phyloP scores from a whole-genome alignment of 2,113 vertebrate species.

The Dromas ardeola region DNA sequence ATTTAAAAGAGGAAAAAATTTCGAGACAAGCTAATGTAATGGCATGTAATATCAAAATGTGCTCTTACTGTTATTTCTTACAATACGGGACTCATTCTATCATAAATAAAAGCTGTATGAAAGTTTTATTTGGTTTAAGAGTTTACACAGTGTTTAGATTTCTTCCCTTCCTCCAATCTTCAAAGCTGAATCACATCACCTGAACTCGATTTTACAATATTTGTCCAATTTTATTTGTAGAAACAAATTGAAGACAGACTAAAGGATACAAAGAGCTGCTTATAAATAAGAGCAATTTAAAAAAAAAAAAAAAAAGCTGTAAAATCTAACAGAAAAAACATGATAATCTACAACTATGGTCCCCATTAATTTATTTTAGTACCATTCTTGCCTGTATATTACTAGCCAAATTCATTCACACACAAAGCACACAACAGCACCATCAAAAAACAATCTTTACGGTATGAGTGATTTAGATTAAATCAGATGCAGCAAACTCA shows the following conservation, averaged over 20 bases:
- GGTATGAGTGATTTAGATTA: not conserved
- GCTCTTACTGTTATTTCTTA: not conserved
- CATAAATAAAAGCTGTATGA: not conserved
- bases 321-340: not conserved
- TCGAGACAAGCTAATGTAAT: not conserved
- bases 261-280: not conserved
- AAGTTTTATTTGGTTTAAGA: not conserved
- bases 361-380: not conserved
- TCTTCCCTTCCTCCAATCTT: not conserved
- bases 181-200: not conserved
- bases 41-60: not conserved
- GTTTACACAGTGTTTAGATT: not conserved
- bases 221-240: not conserved
- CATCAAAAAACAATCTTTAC: not conserved
- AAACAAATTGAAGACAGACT: not conserved
- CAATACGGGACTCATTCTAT: not conserved
- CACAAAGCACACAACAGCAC: not conserved
- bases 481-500: not conserved
- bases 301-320: not conserved
- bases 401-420: not conserved
- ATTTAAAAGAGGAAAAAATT: not conserved
- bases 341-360: not conserved
- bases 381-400: not conserved
- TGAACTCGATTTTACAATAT: not conserved
- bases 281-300: not conserved